phyloP scores from a whole-genome alignment of 2,797 vertebrate species.

The Emys orbicularis region DNA sequence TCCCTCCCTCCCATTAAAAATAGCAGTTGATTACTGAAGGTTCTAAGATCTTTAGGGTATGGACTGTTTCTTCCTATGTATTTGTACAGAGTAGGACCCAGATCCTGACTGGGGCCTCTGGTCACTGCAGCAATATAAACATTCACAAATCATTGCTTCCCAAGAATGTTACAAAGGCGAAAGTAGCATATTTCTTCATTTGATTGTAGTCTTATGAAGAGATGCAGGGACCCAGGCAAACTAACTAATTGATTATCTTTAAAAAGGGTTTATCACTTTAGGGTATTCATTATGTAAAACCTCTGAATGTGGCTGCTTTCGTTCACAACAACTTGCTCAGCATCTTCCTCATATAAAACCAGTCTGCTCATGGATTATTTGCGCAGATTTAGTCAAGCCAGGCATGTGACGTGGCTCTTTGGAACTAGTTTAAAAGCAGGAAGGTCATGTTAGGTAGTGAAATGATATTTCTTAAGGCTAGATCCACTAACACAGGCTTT shows the following conservation, averaged over 20 bases:
- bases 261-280: neutral
- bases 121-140: neutral
- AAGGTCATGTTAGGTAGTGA: neutral
- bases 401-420: neutral
- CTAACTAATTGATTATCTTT: constrained; percentile 25
- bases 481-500: neutral
- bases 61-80: neutral
- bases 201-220: neutral
- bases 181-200: neutral
- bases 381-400: neutral
- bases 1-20: neutral
- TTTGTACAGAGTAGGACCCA: neutral
- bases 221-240: neutral
- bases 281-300: constrained; percentile 18
- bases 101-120: neutral
- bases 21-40: constrained; percentile 36
- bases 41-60: neutral
- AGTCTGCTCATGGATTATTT: neutral
- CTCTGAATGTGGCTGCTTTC: neutral
- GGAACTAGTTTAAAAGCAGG: neutral
- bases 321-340: neutral
- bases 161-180: neutral
- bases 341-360: neutral
- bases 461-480: neutral
- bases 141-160: constrained; percentile 7